Base-by-base conservation (phyloP, 2,797 vertebrate species). In the Phoxinus dragarum region DNA sequence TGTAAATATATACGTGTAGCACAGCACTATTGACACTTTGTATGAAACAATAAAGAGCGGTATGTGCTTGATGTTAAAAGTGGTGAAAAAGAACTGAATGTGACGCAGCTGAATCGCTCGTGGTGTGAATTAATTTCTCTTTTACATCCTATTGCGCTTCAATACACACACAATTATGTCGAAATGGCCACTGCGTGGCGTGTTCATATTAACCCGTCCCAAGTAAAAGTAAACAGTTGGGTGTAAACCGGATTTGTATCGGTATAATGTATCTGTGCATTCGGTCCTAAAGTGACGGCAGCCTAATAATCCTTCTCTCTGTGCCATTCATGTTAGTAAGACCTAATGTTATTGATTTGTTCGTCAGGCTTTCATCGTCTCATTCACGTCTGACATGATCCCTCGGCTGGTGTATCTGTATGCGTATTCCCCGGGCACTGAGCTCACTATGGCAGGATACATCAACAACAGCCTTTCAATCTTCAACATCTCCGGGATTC, bases 301-400 rank as follows among this genome's bases (percentile, higher is more conserved):
- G 59, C 59, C 11, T 64, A 64, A 27, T 61, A 14, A 61, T 27
- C 11, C n/a, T 54, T 7, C 19, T 27, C 11, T 14, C 59, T 61
- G 56, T n/a, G 10, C n/a, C 5, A 2, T 64, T 64, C 31, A 64
- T 31, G 27, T 64, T 14, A 31, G 12, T 16, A 31, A 64, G n/a
- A 14, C 9, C 8, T 11, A 52, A 68, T 19, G 80, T 59, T 6
- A n/a, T 61, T 42, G 5, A 31, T 78, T 27, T 52, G 34, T 42
- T 40, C 34, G 77, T 52, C 75, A 99, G 98, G 98, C 98, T 2
- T 98, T 99, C 88, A 99, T 99, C 75, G 97, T 99, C 86, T 96
- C 98, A 0, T 99, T 99, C 93, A 99, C 98, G 0, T 99, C 98
- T 1, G 98, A 99, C 89, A 99, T 99, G 96, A 98, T 99, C 84